These are phyloP conservation scores for Xestia xanthographa DNA, from an alignment of 2,888 invertebrate genomes.

Conservation along the genomic window DNA sequence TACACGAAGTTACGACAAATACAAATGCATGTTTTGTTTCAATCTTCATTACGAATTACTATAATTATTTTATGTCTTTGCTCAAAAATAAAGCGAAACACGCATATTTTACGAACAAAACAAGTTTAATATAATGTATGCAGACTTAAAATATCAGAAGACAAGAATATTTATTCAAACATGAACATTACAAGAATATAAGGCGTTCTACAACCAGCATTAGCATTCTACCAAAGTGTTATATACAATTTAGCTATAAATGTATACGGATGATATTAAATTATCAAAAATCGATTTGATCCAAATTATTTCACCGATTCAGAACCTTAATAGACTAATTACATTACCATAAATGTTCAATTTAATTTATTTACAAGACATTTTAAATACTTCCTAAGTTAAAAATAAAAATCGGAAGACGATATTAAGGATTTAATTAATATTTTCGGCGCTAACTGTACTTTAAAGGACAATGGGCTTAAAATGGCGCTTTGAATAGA, in stretches of 20 bases:
- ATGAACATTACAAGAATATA: constrained; percentile 53
- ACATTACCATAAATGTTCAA: constrained; percentile 63
- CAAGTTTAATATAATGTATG: constrained; percentile 54
- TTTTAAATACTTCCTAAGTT: constrained; percentile 54
- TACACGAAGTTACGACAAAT: constrained; percentile 27
- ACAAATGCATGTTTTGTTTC: constrained; percentile 58
- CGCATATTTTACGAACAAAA: constrained; percentile 56
- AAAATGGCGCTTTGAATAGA: constrained; percentile 66
- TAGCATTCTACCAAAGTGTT: constrained; percentile 47
- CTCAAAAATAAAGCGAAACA: constrained; percentile 59
- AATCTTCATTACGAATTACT: constrained; percentile 52
- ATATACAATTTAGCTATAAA: constrained; percentile 43
- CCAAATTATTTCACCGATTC: constrained; percentile 36
- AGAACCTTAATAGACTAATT: constrained; percentile 55
- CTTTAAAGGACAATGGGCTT: constrained; percentile 81
- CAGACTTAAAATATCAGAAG: constrained; percentile 60
- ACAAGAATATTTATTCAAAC: constrained; percentile 62
- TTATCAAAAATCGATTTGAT: constrained; percentile 51
- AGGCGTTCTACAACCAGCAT: constrained; percentile 53
- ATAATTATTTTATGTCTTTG: constrained; percentile 54
- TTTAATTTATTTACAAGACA: constrained; percentile 56
- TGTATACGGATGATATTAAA: constrained; percentile 36
- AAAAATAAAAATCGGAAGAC: constrained; percentile 68
- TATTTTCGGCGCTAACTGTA: constrained; percentile 77
- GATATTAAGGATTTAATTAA: constrained; percentile 84